Base-by-base conservation (phyloP, 2,113 vertebrate species). In the Pitta sordida region DNA sequence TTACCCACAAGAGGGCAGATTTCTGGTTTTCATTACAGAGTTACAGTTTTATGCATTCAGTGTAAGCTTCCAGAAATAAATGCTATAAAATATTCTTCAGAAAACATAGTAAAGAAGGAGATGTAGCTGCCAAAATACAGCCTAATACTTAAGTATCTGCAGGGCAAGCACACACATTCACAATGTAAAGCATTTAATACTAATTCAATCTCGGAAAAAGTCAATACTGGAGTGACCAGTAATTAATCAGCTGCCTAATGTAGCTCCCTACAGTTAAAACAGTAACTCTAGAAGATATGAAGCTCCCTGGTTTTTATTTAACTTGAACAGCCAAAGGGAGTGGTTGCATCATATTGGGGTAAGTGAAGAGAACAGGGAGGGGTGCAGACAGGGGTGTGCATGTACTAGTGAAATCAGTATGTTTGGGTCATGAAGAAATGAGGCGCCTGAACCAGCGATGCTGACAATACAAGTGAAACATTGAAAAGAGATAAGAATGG, bases 1-100 rank as follows among this genome's bases (percentile, higher is more conserved):
- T 82, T 70, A 65, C 14, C 95, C 93, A 90, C 92, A 94, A 93
- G 96, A 95, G 91, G 91, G 90, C 90, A 68, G 39, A 73, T 44
- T 71, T 69, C 82, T 60, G 32, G 10, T 63, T 75, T 74, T 26
- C 17, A 59, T 46, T 67, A 4, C 34, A 53, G 8, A 53, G 15
- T 24, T 73, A 51, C 65, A 70, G 51, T 58, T 78, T 22, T 8
- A 44, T 29, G 60, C 30, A n/a, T 22, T 3, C 6, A 64, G 41
- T 73, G 5, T 7, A 63, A 51, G 20, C 55, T 84, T 87, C 16
- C 27, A 63, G 23, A 79, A 22, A 8, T 24, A 83, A 48, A 83
- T 8, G 18, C 6, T 65, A 88, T 41, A 14, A 49, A 36, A 74
- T 76, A 36, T 23, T 52, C 4, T 52, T 76, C 2, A 29, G 30